phyloP scores from a whole-genome alignment of 35 echinoderm and acorn worm species.

The Lytechinus variegatus region DNA sequence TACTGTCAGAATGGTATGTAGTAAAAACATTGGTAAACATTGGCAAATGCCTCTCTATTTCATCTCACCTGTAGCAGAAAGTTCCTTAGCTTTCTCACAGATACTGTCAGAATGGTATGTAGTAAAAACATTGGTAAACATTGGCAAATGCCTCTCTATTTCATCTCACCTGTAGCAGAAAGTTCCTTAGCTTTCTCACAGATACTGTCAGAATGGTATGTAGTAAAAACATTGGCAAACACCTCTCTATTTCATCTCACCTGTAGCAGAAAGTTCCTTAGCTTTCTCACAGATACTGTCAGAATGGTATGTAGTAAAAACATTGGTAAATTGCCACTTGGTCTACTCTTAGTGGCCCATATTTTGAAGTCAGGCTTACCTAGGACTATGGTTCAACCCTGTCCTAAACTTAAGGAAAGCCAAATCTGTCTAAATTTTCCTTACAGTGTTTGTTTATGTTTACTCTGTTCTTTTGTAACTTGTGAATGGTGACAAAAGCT shows the following conservation, averaged over 20 bases:
- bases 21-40: too few species aligned
- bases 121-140: too few species aligned
- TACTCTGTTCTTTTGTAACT: too few species aligned
- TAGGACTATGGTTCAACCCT: too few species aligned
- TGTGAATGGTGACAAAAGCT: too few species aligned
- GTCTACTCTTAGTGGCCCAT: too few species aligned
- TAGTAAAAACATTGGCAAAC: too few species aligned
- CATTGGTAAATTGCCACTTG: too few species aligned
- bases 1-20: conserved; percentile 98
- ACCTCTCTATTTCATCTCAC: conserved; percentile 91
- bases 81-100: conserved; percentile 91
- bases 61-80: conserved; percentile 90
- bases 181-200: conserved; percentile 93
- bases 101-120: conserved; percentile 99
- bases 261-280: conserved; percentile 87
- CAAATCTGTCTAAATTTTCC: too few species aligned
- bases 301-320: conserved; percentile 80
- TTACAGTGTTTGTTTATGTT: too few species aligned
- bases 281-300: conserved; percentile 96
- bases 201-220: conserved; percentile 98
- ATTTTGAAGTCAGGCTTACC: too few species aligned
- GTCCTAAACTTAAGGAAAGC: too few species aligned
- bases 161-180: conserved; percentile 92
- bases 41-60: conserved; percentile 88
- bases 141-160: conserved; percentile 85